Evolutionary conservation across 1,140 invertebrate species (phyloP).

Genomic region (Hycleus phaleratus): DNA sequence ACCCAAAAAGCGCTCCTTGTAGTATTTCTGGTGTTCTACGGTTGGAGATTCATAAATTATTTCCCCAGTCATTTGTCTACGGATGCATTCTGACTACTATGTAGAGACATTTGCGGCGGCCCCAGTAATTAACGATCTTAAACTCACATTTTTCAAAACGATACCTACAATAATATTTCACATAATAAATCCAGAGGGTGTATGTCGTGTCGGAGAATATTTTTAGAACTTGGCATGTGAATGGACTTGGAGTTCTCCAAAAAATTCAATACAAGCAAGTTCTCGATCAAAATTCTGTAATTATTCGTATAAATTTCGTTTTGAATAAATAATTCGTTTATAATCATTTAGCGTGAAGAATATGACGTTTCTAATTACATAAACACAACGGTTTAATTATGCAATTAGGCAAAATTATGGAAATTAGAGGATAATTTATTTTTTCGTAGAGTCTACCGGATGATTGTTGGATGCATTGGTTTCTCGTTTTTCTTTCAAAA

Average conservation of each 20-base stretch:
- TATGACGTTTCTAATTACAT: too few relatives aligned
- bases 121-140: constrained; percentile 41
- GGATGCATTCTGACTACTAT: constrained; percentile 33
- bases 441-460: neutral
- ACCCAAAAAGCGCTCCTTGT: too few relatives aligned
- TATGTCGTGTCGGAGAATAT: neutral
- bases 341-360: too few relatives aligned
- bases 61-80: constrained; percentile 38
- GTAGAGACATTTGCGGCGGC: constrained; percentile 37
- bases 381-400: too few relatives aligned
- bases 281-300: too few relatives aligned
- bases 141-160: constrained; percentile 40
- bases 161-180: constrained; percentile 39
- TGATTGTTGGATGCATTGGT: too few relatives aligned
- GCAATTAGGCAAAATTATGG: constrained; percentile 7
- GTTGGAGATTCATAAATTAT: constrained; percentile 33
- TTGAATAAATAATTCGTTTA: too few relatives aligned
- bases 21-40: neutral
- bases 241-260: too few relatives aligned
- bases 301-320: too few relatives aligned
- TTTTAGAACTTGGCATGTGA: too few relatives aligned
- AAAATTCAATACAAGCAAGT: too few relatives aligned
- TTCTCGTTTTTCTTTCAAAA: too few relatives aligned
- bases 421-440: constrained; percentile 7
- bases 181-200: constrained; percentile 38